A percentile compares a stretch with the other conserved stretches of the same genome.
These are phyloP conservation scores for Belgica antarctica DNA, from an alignment of 2,888 invertebrate species.

Conservation along the genomic window DNA sequence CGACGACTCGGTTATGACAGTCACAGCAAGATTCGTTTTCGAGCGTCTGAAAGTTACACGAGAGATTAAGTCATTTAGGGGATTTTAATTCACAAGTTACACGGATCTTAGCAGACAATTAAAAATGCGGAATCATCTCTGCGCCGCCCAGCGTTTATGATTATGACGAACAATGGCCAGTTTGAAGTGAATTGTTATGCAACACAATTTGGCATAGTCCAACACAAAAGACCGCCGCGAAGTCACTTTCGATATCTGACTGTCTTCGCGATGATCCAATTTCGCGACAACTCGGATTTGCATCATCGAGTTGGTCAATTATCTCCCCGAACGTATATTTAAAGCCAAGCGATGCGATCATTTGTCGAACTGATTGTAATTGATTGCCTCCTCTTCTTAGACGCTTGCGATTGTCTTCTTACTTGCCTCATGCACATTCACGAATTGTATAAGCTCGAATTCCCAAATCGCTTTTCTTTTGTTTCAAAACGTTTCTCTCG, in stretches of 20 bases:
- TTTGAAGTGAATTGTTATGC: neutral
- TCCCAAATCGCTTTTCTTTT: neutral
- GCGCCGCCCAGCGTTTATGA: neutral
- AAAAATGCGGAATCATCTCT: slow-evolving; percentile 5
- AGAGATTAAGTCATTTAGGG: neutral
- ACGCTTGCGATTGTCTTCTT: no score
- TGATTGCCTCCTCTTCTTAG: no score
- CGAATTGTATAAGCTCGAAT: neutral
- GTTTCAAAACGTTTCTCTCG: neutral
- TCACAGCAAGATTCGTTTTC: no score
- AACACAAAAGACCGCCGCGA: no score
- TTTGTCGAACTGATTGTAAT: neutral
- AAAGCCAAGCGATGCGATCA: neutral
- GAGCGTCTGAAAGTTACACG: neutral
- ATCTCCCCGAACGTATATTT: neutral
- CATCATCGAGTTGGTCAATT: neutral
- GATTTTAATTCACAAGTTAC: neutral
- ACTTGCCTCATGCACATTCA: neutral
- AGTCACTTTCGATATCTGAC: no score
- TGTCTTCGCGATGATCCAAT: slow-evolving; percentile 1
- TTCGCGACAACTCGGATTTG: slow-evolving; percentile 5
- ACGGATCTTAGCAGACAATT: neutral
- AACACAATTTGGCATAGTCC: no score
- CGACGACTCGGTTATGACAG: no score
- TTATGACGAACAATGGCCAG: neutral